Evolutionary conservation across 2,113 vertebrate species (phyloP), one percentile per base, ranked within the genome.

Genomic region (Diphyllodes magnificus): DNA sequence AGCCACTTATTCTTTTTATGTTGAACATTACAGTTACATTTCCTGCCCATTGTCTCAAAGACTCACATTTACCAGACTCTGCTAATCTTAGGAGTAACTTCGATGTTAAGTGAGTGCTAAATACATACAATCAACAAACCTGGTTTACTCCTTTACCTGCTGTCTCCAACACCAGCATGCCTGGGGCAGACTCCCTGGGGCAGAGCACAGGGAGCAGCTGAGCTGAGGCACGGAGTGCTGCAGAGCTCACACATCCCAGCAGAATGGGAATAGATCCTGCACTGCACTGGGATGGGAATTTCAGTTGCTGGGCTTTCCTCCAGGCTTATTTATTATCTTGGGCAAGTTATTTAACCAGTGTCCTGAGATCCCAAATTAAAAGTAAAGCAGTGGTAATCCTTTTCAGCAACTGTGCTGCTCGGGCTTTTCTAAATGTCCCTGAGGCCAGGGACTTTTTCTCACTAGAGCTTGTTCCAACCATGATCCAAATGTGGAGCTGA

Each of bases 191-290:
- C 15, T n/a, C 4, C 4, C 14, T 33, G 47, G 42, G 57, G 57
- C 72, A 39, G 64, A n/a, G 39, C 4, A 7, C 24, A 22, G 50
- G 31, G 8, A 49, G 81, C 60, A 60, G 61, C 70, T 24, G 19
- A 47, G 44, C 66, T 37, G 24, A 31, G 33, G 44, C 25, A 64
- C 13, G 0, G 0, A 8, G 37, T 2, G 22, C 3, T 10, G 53
- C 42, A 37, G 33, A 53, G 31, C 42, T 40, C 5, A 1, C 59
- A 23, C 14, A 3, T 14, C 71, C 44, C 13, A 22, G 42, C 12
- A 28, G 44, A 86, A n/a, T 0, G 0, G 37, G 30, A 77, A 35
- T 3, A 33, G 39, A 23, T 35, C 5, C 1, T 1, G 18, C 1
- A 1, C 20, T 24, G 45, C 4, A 0, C n/a, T 37, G 33, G 47